Base-by-base conservation (phyloP, 2,797 vertebrate genomes). In the Thunnus albacares region DNA sequence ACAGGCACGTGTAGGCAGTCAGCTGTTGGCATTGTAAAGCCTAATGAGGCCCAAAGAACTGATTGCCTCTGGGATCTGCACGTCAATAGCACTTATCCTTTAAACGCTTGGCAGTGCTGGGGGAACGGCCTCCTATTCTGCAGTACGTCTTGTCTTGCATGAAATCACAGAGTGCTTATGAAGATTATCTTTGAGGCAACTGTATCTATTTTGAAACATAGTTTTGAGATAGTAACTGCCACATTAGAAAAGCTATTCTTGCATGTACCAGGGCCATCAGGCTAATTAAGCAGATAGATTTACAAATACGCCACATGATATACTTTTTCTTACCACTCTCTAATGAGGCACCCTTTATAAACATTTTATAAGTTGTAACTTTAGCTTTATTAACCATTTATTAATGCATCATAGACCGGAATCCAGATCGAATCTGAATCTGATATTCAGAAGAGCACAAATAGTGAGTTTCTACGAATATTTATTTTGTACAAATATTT, bases 51-150 rank as follows among this genome's bases (percentile, higher is more conserved):
- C 84, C 71, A 79, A 53, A 88, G 81, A 87, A 87, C 63, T 70
- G 81, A 91, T 87, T 86, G 81, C 92, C 89, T 80, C 63, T 86
- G 77, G 89, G 86, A 86, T 81, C 82, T 55, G 67, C 75, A 87
- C 64, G 89, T 92, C 90, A 92, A 90, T 90, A 90, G 81, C 75
- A 91, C 90, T 93, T 92, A 90, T 88, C 83, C 65, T 74, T 70
- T 85, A 86, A 90, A 89, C 82, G 45, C 84, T 75, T 72, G 66
- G 80, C 66, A 49, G 77, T 11, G 61, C 71, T 45, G 73, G n/a
- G 77, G 79, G 57, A 83, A 53, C 74, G 70, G 70, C 75, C 71
- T 70, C 64, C 35, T 80, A 57, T 77, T 65, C 73, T 60, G 20
- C 62, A 66, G 4, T 15, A 28, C 20, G 12, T 65, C 73, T 70